Conservation (phyloP, 2,113 vertebrate genomes). For the Ophiodon elongatus region DNA sequence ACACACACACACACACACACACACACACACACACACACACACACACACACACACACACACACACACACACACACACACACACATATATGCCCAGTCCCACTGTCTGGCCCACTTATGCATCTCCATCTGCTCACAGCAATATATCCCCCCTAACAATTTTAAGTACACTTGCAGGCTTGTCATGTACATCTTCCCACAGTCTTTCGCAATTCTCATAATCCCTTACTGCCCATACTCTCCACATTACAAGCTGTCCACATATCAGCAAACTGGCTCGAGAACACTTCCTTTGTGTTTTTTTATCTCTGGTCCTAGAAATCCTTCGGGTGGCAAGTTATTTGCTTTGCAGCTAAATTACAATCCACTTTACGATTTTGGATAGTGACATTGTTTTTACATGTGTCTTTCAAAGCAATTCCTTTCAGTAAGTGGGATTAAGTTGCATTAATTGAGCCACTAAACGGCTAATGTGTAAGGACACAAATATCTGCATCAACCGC, state of each 20-base stretch:
- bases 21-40: slow-evolving; percentile 16
- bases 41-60: slow-evolving; percentile 16
- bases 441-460: not conserved
- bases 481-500: not conserved
- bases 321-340: slow-evolving; percentile 22
- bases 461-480: not conserved
- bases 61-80: slow-evolving; percentile 6
- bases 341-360: slow-evolving; percentile 44
- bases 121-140: slow-evolving; percentile 71
- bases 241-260: slow-evolving; percentile 41
- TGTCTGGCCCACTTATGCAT: slow-evolving; percentile 61
- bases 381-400: slow-evolving; percentile 5
- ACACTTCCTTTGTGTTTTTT: slow-evolving; percentile 8
- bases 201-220: slow-evolving; percentile 50
- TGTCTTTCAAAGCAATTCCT: slow-evolving; percentile 24
- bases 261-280: slow-evolving; percentile 33
- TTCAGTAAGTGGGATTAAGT: slow-evolving; percentile 3
- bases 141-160: slow-evolving; percentile 45
- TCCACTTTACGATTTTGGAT: not conserved
- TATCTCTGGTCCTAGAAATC: slow-evolving; percentile 41
- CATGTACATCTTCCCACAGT: slow-evolving; percentile 60
- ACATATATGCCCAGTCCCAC: slow-evolving; percentile 47
- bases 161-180: slow-evolving; percentile 47
- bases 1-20: slow-evolving; percentile 23
- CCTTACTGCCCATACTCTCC: slow-evolving; percentile 27